phyloP scores from a whole-genome alignment of 1,140 invertebrate species.

The Bombus fervidus region DNA sequence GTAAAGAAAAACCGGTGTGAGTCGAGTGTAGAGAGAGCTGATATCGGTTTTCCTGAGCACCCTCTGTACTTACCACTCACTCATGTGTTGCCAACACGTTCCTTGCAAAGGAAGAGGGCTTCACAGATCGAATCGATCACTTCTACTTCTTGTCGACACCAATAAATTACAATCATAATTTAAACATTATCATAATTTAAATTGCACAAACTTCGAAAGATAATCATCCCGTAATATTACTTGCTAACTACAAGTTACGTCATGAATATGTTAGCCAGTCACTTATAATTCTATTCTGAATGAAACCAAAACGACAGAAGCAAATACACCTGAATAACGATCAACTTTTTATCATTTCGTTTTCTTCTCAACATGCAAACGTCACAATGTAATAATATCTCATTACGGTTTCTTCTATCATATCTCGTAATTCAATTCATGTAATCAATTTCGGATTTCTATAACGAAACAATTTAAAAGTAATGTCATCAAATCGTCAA shows the following conservation, averaged over 20 bases:
- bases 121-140: conserved; percentile 68
- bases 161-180: neutral
- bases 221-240: neutral
- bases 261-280: neutral
- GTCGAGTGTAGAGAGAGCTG: conserved; percentile 74
- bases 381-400: neutral
- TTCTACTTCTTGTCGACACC: neutral
- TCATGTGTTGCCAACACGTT: conserved; percentile 79
- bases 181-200: neutral
- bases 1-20: conserved; percentile 70
- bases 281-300: neutral
- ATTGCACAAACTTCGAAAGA: neutral
- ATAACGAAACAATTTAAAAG: neutral
- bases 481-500: neutral
- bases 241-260: neutral
- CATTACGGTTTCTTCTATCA: neutral
- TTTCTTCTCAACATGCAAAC: neutral
- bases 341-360: neutral
- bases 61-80: conserved; percentile 82
- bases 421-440: no score
- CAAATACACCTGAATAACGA: neutral
- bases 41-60: conserved; percentile 69
- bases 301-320: neutral
- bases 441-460: no score
- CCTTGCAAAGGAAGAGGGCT: conserved; percentile 76